Conservation (phyloP, 2,888 invertebrate species). For the Pachymerium ferrugineum region DNA sequence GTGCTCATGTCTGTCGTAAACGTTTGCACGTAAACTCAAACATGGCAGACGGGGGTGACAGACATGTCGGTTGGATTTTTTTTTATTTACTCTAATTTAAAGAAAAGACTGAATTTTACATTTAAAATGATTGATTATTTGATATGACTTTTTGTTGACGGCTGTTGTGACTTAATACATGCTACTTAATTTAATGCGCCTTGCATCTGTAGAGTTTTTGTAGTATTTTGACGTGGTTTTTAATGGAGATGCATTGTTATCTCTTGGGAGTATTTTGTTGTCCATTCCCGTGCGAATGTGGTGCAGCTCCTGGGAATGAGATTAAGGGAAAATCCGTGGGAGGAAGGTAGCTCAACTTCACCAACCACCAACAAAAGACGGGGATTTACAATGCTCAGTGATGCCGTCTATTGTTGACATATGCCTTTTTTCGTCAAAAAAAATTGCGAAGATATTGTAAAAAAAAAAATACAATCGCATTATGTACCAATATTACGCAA, state of each 20-base stretch:
- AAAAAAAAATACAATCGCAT: background rate
- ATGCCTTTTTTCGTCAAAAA: background rate
- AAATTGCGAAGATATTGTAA: background rate
- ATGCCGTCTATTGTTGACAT: constrained; percentile 14
- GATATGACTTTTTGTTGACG: too few relatives aligned
- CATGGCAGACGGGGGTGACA: too few relatives aligned
- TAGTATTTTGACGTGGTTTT: background rate
- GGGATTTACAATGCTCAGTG: background rate
- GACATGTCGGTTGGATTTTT: too few relatives aligned
- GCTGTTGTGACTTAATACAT: too few relatives aligned
- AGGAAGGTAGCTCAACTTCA: constrained; percentile 15
- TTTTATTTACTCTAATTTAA: too few relatives aligned
- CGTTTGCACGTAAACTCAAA: too few relatives aligned
- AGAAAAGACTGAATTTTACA: too few relatives aligned
- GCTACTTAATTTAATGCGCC: too few relatives aligned
- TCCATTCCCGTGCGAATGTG: constrained; percentile 27
- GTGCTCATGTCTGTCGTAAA: too few relatives aligned
- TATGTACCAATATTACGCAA: too few relatives aligned
- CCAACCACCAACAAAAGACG: constrained; percentile 25
- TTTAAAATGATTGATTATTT: too few relatives aligned
- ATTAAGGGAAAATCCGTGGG: constrained; percentile 24
- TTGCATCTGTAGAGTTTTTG: background rate
- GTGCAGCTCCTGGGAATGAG: constrained; percentile 10
- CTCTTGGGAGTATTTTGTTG: constrained; percentile 25
- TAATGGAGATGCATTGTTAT: background rate